Evolutionary conservation across 1,140 invertebrate species (phyloP), one percentile per base, ranked within the genome.

Genomic region (Diorhabda carinulata): DNA sequence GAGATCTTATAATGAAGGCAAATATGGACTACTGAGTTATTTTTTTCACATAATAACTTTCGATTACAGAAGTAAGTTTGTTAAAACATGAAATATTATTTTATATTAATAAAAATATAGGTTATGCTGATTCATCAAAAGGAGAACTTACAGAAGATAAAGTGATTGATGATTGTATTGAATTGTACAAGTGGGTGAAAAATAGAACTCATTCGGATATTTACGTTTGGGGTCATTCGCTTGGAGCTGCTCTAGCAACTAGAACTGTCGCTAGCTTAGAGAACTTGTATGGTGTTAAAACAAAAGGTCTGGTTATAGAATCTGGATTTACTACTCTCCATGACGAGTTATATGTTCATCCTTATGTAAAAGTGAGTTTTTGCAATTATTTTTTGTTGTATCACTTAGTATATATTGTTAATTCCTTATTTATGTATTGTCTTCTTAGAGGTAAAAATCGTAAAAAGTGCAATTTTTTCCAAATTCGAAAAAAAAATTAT

Each of bases 51-150:
- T 98, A 5, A 83, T 98, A 65, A 86, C 92, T 3, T 92, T 97
- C 77, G 96, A 98, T 82, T 98, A 98, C 81, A 85, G 95, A 84
- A 90, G 91, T 91, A 83, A 84, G 81, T 78, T 57, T 61, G 42
- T 70, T 47, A n/a, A 25, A 25, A n/a, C 47, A 52, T 52, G 47
- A 8, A 52, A 8, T 52, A n/a, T 52, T 52, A 2, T 52, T 52
- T 52, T 4, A 4, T 52, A 6, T 52, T 52, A 8, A 8, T 52
- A 52, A 52, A 8, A n/a, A 63, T 71, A 47, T 52, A 80, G 79
- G 74, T 70, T 80, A 78, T 72, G 79, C 72, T 3, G 79, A 80
- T 68, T 80, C 79, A 3, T 64, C 74, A 2, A 57, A 68, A 57
- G 77, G 73, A 52, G 40, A 62, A 5, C 71, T 80, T 43, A 75